These are phyloP conservation scores for Tupaia tana DNA, from an alignment of 2,113 vertebrate species.

Conservation along the genomic window DNA sequence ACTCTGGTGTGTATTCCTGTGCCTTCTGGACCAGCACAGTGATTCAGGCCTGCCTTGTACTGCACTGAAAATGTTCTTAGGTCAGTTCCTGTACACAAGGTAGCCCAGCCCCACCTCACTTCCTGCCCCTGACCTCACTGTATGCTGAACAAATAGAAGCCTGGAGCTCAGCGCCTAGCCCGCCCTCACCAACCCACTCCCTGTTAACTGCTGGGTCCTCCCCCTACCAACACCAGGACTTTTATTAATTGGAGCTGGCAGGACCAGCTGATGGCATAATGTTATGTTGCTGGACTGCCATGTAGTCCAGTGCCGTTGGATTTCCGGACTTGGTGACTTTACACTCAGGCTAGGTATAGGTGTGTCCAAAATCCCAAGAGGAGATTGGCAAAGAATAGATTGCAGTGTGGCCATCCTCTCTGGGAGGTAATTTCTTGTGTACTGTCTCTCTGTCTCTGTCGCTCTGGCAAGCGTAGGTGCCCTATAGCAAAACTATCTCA, in stretches of 20 bases:
- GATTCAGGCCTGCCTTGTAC: background rate
- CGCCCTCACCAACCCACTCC: fast-evolving
- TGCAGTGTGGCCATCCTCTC: no score
- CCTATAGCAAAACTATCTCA: no score
- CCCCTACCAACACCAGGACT: fast-evolving
- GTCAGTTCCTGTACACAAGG: background rate
- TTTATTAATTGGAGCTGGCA: background rate
- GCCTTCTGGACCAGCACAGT: background rate
- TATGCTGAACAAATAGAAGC: background rate
- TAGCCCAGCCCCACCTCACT: background rate
- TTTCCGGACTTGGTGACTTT: no score
- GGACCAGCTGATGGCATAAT: background rate
- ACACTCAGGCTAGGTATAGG: no score
- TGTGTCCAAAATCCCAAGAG: no score
- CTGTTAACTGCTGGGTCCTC: background rate
- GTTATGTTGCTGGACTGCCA: no score
- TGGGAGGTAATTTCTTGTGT: no score
- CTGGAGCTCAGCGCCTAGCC: background rate
- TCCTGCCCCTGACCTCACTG: background rate
- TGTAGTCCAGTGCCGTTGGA: no score
- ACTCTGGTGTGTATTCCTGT: conserved; percentile 53
- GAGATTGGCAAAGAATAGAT: no score
- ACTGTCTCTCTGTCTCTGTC: no score
- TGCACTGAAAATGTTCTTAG: background rate
- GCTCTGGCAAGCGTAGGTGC: no score